Percentiles rank a stretch among this genome's conserved stretches.
phyloP scores from a whole-genome alignment of 2,888 invertebrate species.

The Thumatha senex region DNA sequence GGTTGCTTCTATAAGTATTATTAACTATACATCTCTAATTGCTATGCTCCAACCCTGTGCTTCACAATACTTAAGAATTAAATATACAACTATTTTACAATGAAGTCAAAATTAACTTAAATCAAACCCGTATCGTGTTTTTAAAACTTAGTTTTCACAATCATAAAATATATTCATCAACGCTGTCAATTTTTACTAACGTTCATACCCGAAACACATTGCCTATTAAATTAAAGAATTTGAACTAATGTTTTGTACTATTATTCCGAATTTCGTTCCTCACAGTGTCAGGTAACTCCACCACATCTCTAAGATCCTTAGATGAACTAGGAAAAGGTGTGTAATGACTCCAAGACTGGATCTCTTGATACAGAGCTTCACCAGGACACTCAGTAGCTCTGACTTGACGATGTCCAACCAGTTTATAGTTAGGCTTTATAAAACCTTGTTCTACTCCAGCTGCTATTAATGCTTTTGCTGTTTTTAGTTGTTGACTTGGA shows the following conservation, averaged over 20 bases:
- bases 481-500: conserved; percentile 77
- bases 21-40: too few species aligned
- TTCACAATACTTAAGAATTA: too few species aligned
- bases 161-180: too few species aligned
- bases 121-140: too few species aligned
- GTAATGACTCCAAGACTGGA: conserved; percentile 79
- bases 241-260: neutral
- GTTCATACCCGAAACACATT: too few species aligned
- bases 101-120: too few species aligned
- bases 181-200: too few species aligned
- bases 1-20: too few species aligned
- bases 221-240: too few species aligned
- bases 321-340: neutral
- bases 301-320: neutral
- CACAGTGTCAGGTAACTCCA: neutral
- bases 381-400: conserved; percentile 87
- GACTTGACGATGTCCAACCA: conserved; percentile 84
- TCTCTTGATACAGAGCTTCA: conserved; percentile 83
- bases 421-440: conserved; percentile 81
- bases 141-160: too few species aligned
- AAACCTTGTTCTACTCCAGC: conserved; percentile 83
- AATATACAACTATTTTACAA: too few species aligned
- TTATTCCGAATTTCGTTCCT: neutral
- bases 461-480: conserved; percentile 81
- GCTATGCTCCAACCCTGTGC: too few species aligned